Evolutionary conservation across 2,797 vertebrate species (phyloP), one percentile per base, ranked within the genome.

Genomic region (Spea hammondii): DNA sequence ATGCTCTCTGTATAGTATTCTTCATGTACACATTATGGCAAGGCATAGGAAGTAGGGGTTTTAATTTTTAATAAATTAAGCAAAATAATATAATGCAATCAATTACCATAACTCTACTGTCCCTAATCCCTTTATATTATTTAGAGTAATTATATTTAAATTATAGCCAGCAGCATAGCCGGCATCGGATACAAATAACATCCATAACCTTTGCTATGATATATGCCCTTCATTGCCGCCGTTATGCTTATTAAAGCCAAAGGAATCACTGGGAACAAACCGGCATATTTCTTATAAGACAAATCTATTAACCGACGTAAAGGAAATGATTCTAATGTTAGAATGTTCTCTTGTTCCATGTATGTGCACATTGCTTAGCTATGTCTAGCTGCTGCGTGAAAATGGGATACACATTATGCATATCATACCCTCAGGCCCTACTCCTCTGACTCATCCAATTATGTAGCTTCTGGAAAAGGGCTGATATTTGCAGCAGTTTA

Each of bases 301-400:
- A 76, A 57, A 51, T 57, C 49, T 80, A 75, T 75, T 80, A 75
- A 7, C 13, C 49, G 65, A 75, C 57, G 65, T 32, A 72, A 73
- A 14, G 47, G 54, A 62, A 47, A 82, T 72, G 45, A 73, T 82
- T 77, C 47, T 53, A 62, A 32, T 77, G 57, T 77, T 59, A 78
- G 57, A 78, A 50, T 74, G 4, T 55, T 62, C 72, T 69, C 48
- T 70, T 78, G 57, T 66, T 73, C 55, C 54, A 51, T 73, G 72
- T 55, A 66, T 74, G 70, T 74, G 48, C 4, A 54, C 70, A 82
- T 74, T 78, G 80, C 77, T 82, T 74, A 69, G 49, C 65, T 78
- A 57, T 74, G 47, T 70, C 79, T 74, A 12, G 64, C 65, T 76
- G 70, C 70, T 62, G 46, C 44, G 49, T 77, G 80, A 65, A 69